phyloP scores from a whole-genome alignment of 2,113 vertebrate species.

The Gadus chalcogrammus region DNA sequence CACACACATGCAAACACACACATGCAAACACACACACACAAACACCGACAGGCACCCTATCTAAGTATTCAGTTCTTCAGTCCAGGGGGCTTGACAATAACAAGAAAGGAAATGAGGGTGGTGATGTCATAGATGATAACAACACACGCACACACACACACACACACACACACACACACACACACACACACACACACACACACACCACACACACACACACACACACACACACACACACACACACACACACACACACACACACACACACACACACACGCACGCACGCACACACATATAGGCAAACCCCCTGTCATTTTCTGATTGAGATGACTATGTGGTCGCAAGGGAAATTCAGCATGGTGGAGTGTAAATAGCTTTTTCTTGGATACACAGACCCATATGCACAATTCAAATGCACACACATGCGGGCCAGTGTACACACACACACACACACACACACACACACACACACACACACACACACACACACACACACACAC shows the following conservation, averaged over 20 bases:
- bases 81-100: constrained; percentile 58
- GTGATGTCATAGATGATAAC: constrained; percentile 62
- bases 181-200: too few relatives aligned
- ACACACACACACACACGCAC: constrained; percentile 19
- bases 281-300: constrained; percentile 22
- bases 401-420: constrained; percentile 4
- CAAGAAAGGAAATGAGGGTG: constrained; percentile 58
- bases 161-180: too few relatives aligned
- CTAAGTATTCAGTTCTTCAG: constrained; percentile 60
- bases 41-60: constrained; percentile 29
- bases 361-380: constrained; percentile 56
- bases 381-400: constrained; percentile 10
- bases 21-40: constrained; percentile 15
- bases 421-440: background rate
- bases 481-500: background rate
- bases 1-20: too few relatives aligned
- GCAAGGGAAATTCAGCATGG: constrained; percentile 52
- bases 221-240: constrained; percentile 18
- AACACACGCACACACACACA: constrained; percentile 22
- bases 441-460: too few relatives aligned
- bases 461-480: too few relatives aligned
- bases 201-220: too few relatives aligned
- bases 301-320: constrained; percentile 55
- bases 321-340: constrained; percentile 49
- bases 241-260: constrained; percentile 22